A percentile compares a stretch with the other conserved stretches of the same genome.
Evolutionary conservation across 2,113 vertebrate species (phyloP).

Genomic region (Crypturellus undulatus): DNA sequence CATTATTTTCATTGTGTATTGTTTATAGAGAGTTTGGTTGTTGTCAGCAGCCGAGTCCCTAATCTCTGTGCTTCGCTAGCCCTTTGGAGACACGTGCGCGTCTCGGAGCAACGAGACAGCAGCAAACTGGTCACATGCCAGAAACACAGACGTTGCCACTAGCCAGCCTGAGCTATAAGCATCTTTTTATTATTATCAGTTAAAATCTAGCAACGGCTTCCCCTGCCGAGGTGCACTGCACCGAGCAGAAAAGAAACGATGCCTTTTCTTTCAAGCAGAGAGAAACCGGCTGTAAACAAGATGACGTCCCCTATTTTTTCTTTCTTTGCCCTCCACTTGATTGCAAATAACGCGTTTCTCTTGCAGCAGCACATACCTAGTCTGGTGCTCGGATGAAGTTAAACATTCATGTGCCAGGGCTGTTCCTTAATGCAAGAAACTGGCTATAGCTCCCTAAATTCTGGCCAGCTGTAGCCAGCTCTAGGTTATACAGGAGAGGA

Average conservation of each 20-base stretch:
- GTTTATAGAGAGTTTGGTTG: slow-evolving; percentile 75
- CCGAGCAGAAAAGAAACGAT: not conserved
- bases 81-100: slow-evolving; percentile 58
- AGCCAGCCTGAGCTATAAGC: slow-evolving; percentile 32
- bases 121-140: slow-evolving; percentile 57
- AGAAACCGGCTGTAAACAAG: not conserved
- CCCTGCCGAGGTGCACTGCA: slow-evolving; percentile 29
- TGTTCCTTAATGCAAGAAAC: slow-evolving; percentile 13
- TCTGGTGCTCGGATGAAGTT: slow-evolving; percentile 22
- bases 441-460: not conserved
- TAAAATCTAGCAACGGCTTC: slow-evolving; percentile 60
- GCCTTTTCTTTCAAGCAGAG: slow-evolving; percentile 9
- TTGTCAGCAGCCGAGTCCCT: slow-evolving; percentile 69
- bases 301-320: not conserved
- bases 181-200: slow-evolving; percentile 43
- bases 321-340: not conserved
- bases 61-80: slow-evolving; percentile 69
- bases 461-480: not conserved
- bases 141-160: slow-evolving; percentile 33
- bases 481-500: not conserved
- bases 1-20: slow-evolving; percentile 73
- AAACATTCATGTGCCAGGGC: slow-evolving; percentile 10
- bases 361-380: not conserved
- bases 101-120: slow-evolving; percentile 68
- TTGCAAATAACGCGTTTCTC: slow-evolving; percentile 28